These are phyloP conservation scores for Puma concolor DNA, from an alignment of 2,113 vertebrate species.

Conservation along the genomic window DNA sequence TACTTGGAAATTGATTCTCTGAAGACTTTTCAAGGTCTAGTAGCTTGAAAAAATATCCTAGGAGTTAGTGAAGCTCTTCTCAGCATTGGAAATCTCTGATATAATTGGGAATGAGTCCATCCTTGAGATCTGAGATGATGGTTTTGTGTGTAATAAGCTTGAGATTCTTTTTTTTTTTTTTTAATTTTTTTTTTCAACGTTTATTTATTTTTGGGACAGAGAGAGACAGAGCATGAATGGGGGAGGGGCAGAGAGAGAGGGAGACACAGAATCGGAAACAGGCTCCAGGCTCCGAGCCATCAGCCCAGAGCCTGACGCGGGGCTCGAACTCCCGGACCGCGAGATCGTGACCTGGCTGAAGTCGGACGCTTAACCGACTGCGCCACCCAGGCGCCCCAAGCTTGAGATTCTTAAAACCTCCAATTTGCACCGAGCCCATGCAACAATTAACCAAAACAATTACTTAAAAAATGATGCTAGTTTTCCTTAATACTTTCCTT, in stretches of 20 bases:
- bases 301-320: no score
- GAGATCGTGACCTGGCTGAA: no score
- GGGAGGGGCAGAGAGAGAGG: no score
- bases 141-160: background rate
- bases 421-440: background rate
- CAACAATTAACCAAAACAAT: background rate
- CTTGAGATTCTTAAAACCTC: background rate
- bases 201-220: no score
- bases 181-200: no score
- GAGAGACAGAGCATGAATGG: no score
- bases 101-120: background rate
- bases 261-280: no score
- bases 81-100: background rate
- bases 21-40: background rate
- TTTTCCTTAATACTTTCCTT: background rate
- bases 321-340: no score
- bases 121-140: background rate
- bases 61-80: background rate
- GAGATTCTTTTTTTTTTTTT: no score
- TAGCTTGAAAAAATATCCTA: background rate
- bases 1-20: background rate
- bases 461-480: background rate
- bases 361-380: no score
- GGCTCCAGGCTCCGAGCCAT: no score
- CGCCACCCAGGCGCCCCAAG: no score